phyloP scores from a whole-genome alignment of 2,888 invertebrate genomes.

The Macaria liturata region DNA sequence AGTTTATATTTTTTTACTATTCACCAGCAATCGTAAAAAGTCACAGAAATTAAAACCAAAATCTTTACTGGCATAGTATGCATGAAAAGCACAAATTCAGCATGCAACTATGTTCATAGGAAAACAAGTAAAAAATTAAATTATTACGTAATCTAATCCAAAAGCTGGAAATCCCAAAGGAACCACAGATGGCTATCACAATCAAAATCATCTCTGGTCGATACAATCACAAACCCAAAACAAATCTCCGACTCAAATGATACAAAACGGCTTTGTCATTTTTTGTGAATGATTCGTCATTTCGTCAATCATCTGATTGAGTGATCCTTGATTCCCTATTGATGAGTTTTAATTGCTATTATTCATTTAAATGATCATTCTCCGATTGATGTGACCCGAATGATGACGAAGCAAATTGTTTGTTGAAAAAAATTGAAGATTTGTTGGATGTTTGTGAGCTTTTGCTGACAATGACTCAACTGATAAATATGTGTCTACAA shows the following conservation, averaged over 20 bases:
- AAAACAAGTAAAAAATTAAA: too few species aligned
- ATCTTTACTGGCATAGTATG: too few species aligned
- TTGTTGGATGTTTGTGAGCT: constrained; percentile 9
- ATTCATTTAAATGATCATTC: constrained; percentile 41
- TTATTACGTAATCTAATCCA: too few species aligned
- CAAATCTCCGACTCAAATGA: constrained; percentile 31
- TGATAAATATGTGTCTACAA: too few species aligned
- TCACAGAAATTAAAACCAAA: too few species aligned
- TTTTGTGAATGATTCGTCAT: constrained; percentile 45
- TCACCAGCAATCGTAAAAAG: too few species aligned
- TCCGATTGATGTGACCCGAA: constrained; percentile 47
- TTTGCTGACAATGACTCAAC: not conserved
- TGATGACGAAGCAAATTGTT: constrained; percentile 40
- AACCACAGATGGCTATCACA: constrained; percentile 8
- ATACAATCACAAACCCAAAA: constrained; percentile 29
- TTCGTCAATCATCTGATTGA: constrained; percentile 48
- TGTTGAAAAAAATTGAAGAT: constrained; percentile 6
- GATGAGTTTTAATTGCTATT: constrained; percentile 57
- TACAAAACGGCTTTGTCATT: constrained; percentile 27
- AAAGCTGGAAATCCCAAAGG: not conserved
- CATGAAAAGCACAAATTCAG: too few species aligned
- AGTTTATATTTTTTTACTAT: too few species aligned
- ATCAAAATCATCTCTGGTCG: constrained; percentile 9
- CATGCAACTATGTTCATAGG: too few species aligned
- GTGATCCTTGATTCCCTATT: constrained; percentile 49